Base-by-base conservation (phyloP, 2,113 vertebrate species). In the Pelecanoides urinatrix region DNA sequence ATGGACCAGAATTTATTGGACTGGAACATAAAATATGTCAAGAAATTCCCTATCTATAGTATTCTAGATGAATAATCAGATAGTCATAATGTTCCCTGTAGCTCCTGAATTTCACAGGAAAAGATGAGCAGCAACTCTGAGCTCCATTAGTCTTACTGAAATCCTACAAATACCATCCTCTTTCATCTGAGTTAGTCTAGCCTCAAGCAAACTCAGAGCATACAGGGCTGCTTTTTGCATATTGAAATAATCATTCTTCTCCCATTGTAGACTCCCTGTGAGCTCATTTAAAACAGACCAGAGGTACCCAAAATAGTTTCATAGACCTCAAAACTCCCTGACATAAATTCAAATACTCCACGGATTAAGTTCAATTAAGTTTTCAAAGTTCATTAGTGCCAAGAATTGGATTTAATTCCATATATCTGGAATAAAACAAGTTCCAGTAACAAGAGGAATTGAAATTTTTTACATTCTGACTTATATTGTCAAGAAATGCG, bases 391-490 rank as follows among this genome's bases (percentile, higher is more conserved):
- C 86, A 79, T 93, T 94, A 93, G 11, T 36, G 78, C 10, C 7
- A 91, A 67, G 36, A 71, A 56, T 70, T 59, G 25, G 45, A 65
- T 96, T 92, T 88, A 66, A 56, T 94, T 80, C 42, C 49, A 61
- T 66, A 63, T 52, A 87, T 70, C 53, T 74, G 67, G 63, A 86
- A 91, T 62, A 90, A 95, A 97, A 76, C n/a, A 94, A 92, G 68
- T 91, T 95, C 78, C 80, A 58, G 59, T 61, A 94, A 90, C 70
- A 94, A 96, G 97, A 97, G 72, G 2, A 95, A 94, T 63, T 78
- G 17, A 44, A 32, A 59, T 95, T 92, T 91, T 94, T 94, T 83
- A 93, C 62, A 83, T 95, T 96, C 74, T 90, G 88, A 88, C 40
- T 88, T 79, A 49, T 93, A 80, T 70, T 93, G 61, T 91, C 87